Base-by-base conservation (phyloP, 1,140 invertebrate genomes). In the Nilaparvata lugens region DNA sequence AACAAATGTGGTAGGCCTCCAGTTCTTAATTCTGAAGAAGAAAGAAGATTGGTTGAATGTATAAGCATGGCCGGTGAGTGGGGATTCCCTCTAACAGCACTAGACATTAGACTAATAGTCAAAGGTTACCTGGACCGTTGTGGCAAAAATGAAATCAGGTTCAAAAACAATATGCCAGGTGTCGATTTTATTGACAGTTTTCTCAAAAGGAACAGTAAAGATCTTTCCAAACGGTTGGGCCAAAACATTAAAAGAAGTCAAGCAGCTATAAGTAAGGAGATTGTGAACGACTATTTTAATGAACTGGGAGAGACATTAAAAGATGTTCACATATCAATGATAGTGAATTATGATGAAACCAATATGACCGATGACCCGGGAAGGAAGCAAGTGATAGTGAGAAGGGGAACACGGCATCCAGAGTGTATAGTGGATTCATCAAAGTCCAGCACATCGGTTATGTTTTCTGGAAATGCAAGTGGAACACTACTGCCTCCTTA, bases 271-370 rank as follows among this genome's bases (percentile, higher is more conserved):
- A 52, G 18, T 52, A 23, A 24, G 16, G 35, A 58, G n/a, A 62
- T 40, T 31, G 61, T 72, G 18, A 70, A 68, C 42, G 40, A 60
- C 57, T 70, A 68, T 67, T 71, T 70, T 63, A 62, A 69, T 25
- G 61, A 74, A 61, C 56, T 74, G 9, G 48, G 38, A 58, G 35
- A 35, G 24, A 54, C 61, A 18, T 23, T 76, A 23, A 45, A 71
- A 63, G 64, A 65, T 43, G 63, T 73, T 40, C 67, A 68, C 23
- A 65, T 69, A 40, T n/a, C 61, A 18, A 67, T 70, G 57, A 71
- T 76, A 19, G 51, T 74, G 1, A 76, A 76, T 61, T 76, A 71
- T 58, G 75, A 76, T 40, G 70, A 75, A 62, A 76, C 73, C 2
- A 75, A 75, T 68, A 60, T 74, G 14, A 64, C 62, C 0, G 73